These are phyloP conservation scores for Drosophila ustulata DNA, from an alignment of 2,888 invertebrate genomes.

Conservation along the genomic window DNA sequence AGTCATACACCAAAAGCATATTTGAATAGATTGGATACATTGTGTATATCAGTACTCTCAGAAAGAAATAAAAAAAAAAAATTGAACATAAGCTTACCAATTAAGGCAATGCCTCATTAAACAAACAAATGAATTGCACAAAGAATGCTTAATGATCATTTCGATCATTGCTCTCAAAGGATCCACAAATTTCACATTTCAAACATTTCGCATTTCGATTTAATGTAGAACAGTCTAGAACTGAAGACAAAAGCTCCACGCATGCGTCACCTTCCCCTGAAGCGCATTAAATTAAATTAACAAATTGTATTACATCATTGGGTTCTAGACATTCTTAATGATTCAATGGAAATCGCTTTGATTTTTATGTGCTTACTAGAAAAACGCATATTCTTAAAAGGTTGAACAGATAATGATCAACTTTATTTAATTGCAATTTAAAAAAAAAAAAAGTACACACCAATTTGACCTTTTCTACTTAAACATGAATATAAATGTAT, in stretches of 20 bases:
- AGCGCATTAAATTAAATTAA: conserved; percentile 7
- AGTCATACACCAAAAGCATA: conserved; percentile 23
- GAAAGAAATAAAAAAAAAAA: too few species aligned
- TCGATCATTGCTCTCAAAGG: neutral
- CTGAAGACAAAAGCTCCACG: neutral
- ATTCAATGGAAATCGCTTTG: neutral
- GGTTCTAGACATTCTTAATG: neutral
- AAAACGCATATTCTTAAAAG: too few species aligned
- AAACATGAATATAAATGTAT: too few species aligned
- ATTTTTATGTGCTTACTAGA: neutral
- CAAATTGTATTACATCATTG: conserved; percentile 11
- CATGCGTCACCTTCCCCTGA: conserved; percentile 9
- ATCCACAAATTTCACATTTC: neutral
- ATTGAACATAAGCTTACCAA: neutral
- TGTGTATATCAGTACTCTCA: neutral
- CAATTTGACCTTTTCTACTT: too few species aligned
- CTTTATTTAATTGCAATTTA: too few species aligned
- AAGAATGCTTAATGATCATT: neutral
- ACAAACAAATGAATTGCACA: conserved; percentile 5
- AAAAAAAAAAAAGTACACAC: too few species aligned
- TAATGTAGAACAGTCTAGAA: conserved; percentile 11
- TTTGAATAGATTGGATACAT: conserved; percentile 13
- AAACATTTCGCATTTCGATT: neutral
- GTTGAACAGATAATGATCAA: too few species aligned
- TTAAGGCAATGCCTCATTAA: conserved; percentile 5